A percentile compares a stretch with the other conserved stretches of the same genome.
phyloP scores from a whole-genome alignment of 1,140 invertebrate species.

The Argopecten irradians region DNA sequence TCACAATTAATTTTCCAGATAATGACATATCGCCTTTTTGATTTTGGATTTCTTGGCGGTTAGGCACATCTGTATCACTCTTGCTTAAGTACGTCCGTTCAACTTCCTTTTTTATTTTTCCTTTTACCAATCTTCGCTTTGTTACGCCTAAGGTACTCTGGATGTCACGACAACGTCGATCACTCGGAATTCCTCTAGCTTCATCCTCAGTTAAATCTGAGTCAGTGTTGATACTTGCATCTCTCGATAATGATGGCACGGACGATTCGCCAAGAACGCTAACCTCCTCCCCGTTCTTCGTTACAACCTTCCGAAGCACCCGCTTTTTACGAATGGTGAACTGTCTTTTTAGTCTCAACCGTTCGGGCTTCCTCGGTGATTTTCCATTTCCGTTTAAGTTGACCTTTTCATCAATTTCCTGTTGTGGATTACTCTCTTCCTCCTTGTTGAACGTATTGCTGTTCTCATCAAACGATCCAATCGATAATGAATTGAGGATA shows the following conservation, averaged over 20 bases:
- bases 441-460: neutral
- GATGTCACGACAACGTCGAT: neutral
- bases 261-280: conserved; percentile 62
- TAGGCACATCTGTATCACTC: neutral
- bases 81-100: neutral
- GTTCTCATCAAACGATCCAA: conserved; percentile 46
- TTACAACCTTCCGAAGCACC: conserved; percentile 66
- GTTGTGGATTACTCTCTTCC: neutral
- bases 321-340: conserved; percentile 66
- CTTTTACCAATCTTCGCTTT: neutral
- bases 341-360: conserved; percentile 51
- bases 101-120: neutral
- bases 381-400: neutral
- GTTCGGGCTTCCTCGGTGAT: neutral
- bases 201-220: conserved; percentile 61
- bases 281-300: conserved; percentile 67
- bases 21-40: no score
- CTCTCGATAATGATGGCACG: conserved; percentile 56
- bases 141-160: neutral
- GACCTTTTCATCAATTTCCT: neutral
- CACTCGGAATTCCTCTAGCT: neutral
- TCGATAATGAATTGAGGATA: conserved; percentile 53
- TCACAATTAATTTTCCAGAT: neutral
- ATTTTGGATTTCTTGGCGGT: neutral
- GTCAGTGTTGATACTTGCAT: conserved; percentile 62